Conservation (phyloP, 2,113 vertebrate species). For the Chloroceryle aenea region DNA sequence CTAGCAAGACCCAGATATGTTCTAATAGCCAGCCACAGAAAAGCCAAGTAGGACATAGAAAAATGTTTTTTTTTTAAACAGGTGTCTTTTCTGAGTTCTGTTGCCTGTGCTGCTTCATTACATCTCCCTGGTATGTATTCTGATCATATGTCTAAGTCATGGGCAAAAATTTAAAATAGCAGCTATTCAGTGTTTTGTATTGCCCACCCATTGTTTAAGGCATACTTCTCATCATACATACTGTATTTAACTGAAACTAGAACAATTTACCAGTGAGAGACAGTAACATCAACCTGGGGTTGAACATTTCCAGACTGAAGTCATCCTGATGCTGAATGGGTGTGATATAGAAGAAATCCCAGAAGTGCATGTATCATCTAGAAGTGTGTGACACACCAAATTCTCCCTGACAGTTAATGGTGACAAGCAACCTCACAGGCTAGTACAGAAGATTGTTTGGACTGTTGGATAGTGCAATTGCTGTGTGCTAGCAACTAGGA, state of each 20-base stretch:
- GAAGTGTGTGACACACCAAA: neutral
- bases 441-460: neutral
- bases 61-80: neutral
- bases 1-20: neutral
- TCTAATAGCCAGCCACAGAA: neutral
- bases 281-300: neutral
- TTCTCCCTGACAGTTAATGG: neutral
- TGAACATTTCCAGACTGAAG: neutral
- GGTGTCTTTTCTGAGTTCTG: neutral
- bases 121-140: neutral
- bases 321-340: rapidly evolving
- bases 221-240: neutral
- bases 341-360: neutral
- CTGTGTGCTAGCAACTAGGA: neutral
- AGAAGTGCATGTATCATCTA: neutral
- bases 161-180: neutral
- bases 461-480: neutral
- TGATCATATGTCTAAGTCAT: neutral
- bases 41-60: neutral
- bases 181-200: neutral
- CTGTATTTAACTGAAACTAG: neutral
- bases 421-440: neutral
- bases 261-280: neutral
- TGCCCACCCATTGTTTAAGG: neutral
- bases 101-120: neutral